Conservation (phyloP, 2,888 invertebrate species). For the Tipula helvola region DNA sequence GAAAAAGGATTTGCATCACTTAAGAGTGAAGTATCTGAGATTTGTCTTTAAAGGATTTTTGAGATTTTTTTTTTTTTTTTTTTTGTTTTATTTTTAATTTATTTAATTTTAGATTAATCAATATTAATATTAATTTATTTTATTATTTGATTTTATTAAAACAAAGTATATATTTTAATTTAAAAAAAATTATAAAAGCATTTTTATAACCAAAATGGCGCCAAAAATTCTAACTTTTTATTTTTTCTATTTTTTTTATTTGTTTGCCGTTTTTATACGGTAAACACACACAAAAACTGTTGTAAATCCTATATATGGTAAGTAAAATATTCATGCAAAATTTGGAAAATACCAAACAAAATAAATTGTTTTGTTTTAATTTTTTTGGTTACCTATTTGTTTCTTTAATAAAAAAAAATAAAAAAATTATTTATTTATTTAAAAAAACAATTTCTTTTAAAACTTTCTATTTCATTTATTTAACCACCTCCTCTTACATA, state of each 20-base stretch:
- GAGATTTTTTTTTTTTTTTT: not conserved
- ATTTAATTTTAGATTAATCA: not conserved
- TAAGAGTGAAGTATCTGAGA: not conserved
- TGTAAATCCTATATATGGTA: not conserved
- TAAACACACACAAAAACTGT: not conserved
- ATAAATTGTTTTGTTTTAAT: not conserved
- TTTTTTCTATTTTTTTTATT: not conserved
- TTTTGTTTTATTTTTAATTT: not conserved
- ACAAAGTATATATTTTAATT: not conserved
- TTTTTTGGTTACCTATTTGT: not conserved
- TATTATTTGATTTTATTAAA: not conserved
- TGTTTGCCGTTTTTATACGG: not conserved
- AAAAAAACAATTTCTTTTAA: too few relatives aligned
- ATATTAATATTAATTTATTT: not conserved
- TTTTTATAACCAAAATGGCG: not conserved
- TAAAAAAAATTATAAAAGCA: not conserved
- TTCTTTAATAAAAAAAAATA: not conserved
- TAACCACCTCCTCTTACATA: not conserved
- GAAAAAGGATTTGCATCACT: not conserved
- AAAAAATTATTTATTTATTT: too few relatives aligned
- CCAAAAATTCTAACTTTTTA: constrained; percentile 15
- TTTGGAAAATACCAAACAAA: not conserved
- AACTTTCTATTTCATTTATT: too few relatives aligned
- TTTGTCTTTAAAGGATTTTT: not conserved
- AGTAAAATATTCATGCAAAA: not conserved